Evolutionary conservation across 37 sponge, comb jelly and placozoan species (phyloP).

Genomic region (Ianthella basta): DNA sequence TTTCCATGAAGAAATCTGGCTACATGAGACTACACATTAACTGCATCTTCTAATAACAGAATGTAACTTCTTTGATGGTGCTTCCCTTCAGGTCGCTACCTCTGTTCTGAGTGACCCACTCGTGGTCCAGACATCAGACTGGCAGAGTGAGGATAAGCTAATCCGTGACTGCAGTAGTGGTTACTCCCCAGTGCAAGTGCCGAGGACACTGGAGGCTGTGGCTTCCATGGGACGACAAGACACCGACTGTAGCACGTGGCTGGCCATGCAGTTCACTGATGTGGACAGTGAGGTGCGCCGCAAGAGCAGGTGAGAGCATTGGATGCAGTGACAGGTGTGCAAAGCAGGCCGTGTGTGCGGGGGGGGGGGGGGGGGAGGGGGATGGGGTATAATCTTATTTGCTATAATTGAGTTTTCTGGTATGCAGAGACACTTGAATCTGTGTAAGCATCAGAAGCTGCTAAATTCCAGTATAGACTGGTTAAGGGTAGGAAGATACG

Average conservation of each 20-base stretch:
- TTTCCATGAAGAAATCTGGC: too few relatives aligned
- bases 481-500: too few relatives aligned
- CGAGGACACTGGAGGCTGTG: background rate
- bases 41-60: too few relatives aligned
- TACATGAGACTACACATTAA: too few relatives aligned
- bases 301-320: constrained; percentile 53
- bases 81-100: constrained; percentile 15
- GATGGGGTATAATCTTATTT: background rate
- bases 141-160: constrained; percentile 15
- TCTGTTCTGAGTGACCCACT: constrained; percentile 53
- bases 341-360: background rate
- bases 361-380: background rate
- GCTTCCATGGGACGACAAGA: background rate
- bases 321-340: background rate
- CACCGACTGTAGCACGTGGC: constrained; percentile 54
- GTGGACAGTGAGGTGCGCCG: constrained; percentile 51
- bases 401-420: too few relatives aligned
- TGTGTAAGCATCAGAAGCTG: too few relatives aligned
- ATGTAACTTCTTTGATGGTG: background rate
- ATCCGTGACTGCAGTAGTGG: constrained; percentile 43
- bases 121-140: constrained; percentile 40
- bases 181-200: background rate
- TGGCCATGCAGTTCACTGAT: constrained; percentile 66
- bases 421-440: too few relatives aligned
- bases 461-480: too few relatives aligned